Percentiles rank a stretch among this genome's conserved stretches.
These are phyloP conservation scores for Eubasilissa regina DNA, from an alignment of 1,140 invertebrate species.

Conservation along the genomic window DNA sequence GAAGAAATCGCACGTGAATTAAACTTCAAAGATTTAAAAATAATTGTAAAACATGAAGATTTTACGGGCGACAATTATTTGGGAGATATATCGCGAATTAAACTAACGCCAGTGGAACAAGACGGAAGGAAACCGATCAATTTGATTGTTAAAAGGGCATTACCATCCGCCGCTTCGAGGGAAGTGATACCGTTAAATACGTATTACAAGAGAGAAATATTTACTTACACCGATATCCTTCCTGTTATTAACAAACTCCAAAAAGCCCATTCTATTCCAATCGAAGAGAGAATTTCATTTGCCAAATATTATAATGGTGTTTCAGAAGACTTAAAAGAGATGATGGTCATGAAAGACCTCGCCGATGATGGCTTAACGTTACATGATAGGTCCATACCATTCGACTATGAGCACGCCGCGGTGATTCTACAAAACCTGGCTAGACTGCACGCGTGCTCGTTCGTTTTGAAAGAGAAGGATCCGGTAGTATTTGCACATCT, in stretches of 20 bases:
- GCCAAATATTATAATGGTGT: conserved; percentile 26
- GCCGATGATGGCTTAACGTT: conserved; percentile 70
- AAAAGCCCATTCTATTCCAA: conserved; percentile 9
- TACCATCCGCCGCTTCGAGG: not conserved
- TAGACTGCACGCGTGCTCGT: conserved; percentile 71
- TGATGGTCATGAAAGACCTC: conserved; percentile 74
- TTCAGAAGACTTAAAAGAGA: conserved; percentile 62
- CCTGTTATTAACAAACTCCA: conserved; percentile 32
- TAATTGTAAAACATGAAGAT: conserved; percentile 10
- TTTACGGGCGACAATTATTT: conserved; percentile 35
- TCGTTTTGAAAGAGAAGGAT: conserved; percentile 42
- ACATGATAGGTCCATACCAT: conserved; percentile 69
- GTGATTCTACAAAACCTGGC: conserved; percentile 71
- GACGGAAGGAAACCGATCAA: not conserved
- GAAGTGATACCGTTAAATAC: not conserved
- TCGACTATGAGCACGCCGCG: conserved; percentile 69
- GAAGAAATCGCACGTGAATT: not conserved
- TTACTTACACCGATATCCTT: conserved; percentile 39
- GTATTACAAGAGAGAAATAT: conserved; percentile 46
- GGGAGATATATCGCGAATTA: conserved; percentile 6
- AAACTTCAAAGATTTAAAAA: not conserved
- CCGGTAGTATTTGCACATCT: conserved; percentile 26
- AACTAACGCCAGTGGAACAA: not conserved
- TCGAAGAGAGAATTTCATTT: conserved; percentile 17
- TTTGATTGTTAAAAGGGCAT: conserved; percentile 1